A percentile compares a stretch with the other conserved stretches of the same genome.
These are phyloP conservation scores for Gerris buenoi DNA, from an alignment of 1,140 invertebrate genomes.

Conservation along the genomic window DNA sequence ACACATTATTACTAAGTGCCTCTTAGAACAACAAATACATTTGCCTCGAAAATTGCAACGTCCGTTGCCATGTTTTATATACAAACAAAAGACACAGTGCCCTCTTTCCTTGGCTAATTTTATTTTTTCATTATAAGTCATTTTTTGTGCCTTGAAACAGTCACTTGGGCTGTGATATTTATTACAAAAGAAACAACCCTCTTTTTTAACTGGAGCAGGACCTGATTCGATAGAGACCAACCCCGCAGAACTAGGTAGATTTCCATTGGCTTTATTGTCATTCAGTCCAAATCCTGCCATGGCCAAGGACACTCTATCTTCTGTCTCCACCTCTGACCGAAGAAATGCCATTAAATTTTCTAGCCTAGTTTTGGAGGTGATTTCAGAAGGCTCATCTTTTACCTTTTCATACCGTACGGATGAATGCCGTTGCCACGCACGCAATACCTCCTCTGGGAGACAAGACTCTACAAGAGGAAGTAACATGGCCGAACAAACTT, in stretches of 20 bases:
- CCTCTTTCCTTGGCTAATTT: neutral
- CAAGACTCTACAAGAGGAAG: constrained; percentile 8
- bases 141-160: neutral
- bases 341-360: neutral
- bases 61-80: neutral
- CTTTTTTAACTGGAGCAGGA: too few species aligned
- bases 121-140: neutral
- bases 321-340: neutral
- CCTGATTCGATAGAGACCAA: too few species aligned
- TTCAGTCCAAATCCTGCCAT: neutral
- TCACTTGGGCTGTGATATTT: neutral
- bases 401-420: neutral
- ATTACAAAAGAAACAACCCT: neutral
- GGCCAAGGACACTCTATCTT: neutral
- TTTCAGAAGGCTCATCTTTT: neutral
- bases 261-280: too few species aligned
- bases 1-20: neutral
- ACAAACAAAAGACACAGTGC: neutral
- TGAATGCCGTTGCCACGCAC: constrained; percentile 4
- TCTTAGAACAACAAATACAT: neutral
- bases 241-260: too few species aligned
- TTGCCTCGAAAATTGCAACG: neutral
- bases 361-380: neutral
- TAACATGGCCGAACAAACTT: constrained; percentile 10
- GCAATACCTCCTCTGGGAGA: neutral